These are phyloP conservation scores for Brachionus plicatilis DNA, from an alignment of 1,140 invertebrate genomes.

Conservation along the genomic window DNA sequence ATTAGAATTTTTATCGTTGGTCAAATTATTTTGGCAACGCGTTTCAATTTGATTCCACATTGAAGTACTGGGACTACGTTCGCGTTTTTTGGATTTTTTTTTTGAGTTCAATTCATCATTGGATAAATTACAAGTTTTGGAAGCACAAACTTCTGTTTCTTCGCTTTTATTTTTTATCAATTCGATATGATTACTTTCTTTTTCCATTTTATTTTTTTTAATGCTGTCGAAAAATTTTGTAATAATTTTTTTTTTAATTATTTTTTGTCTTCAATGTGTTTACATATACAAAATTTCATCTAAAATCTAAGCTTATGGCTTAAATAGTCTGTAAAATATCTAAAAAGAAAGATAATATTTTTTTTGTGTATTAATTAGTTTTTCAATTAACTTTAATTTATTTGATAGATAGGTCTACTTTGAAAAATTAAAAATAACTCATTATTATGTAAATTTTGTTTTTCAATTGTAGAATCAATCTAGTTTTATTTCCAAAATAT, in stretches of 20 bases:
- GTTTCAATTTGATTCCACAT: background rate
- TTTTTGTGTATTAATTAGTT: background rate
- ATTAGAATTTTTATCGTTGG: background rate
- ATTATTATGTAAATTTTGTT: constrained; percentile 24
- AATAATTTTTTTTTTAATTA: background rate
- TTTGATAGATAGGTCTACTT: too few relatives aligned
- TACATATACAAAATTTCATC: background rate
- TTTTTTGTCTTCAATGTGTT: background rate
- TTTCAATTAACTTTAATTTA: background rate
- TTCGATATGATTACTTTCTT: background rate
- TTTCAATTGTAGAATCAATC: background rate
- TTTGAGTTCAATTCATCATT: background rate
- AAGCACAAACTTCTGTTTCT: background rate
- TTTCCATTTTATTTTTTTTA: constrained; percentile 15
- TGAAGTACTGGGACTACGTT: background rate
- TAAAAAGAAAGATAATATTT: background rate
- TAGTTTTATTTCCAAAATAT: background rate
- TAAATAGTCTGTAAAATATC: background rate
- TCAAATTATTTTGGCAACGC: background rate
- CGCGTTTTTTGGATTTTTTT: constrained; percentile 14
- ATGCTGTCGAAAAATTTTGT: background rate
- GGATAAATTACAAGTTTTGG: background rate
- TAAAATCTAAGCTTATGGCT: background rate
- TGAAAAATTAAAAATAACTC: too few relatives aligned
- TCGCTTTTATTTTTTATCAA: background rate